Evolutionary conservation across 2,888 invertebrate genomes (phyloP), one percentile per base, ranked within the genome.

Genomic region (Eurois occulta): DNA sequence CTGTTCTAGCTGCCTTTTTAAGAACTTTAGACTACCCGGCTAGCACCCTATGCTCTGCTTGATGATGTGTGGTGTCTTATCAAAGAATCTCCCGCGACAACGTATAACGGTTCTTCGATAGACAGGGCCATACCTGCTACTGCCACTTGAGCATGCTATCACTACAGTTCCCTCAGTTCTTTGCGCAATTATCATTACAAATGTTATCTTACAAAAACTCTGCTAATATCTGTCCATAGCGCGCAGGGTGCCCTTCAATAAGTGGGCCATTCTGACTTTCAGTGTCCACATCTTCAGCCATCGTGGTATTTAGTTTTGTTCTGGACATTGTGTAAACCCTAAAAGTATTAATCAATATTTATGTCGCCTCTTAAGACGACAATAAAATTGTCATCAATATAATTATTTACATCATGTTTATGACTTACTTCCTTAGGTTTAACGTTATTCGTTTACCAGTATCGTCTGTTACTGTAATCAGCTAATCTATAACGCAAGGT

Each of bases 401-500:
- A n/a, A n/a, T n/a, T n/a, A n/a, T n/a, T n/a, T n/a, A 69, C 3
- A n/a, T n/a, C 41, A 41, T 65, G n/a, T 65, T 13, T 64, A 41
- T 41, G 65, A 65, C 24, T n/a, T 6, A 65, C n/a, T 41, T 65
- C 65, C n/a, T 24, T 7, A 41, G 3, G 18, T 48, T 16, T 41
- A 21, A 64, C 11, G 28, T 2, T 66, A 67, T 13, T 35, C 13
- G 35, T 46, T 46, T n/a, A 66, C 11, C 28, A 46, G 32, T 67
- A 77, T 48, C 13, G 10, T 21, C 28, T 11, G 16, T 38, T 67
- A 60, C 43, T 28, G 43, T 24, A 73, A 74, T 73, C 73, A 18
- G 16, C 24, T 80, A 35, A 73, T 80, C 24, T 52, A 6, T 74
- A 66, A 67, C 74, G 74, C 66, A 73, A 78, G 16, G 48, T 74